Conservation (phyloP, 2,113 vertebrate genomes). For the Ameiurus melas region DNA sequence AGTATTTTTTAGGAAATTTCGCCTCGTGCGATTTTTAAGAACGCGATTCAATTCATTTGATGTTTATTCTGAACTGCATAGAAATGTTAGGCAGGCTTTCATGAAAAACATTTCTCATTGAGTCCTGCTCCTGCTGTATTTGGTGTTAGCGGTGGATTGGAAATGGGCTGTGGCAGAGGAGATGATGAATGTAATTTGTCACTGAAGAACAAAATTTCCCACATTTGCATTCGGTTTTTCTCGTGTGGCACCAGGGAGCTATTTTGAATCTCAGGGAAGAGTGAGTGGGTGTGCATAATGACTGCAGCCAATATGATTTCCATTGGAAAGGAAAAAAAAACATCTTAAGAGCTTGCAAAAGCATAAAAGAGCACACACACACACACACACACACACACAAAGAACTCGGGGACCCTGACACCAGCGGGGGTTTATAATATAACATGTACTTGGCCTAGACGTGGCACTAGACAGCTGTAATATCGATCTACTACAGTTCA, state of each 20-base stretch:
- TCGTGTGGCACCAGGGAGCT: slow-evolving; percentile 15
- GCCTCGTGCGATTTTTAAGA: background rate
- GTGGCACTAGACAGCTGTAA: background rate
- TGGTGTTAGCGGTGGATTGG: background rate
- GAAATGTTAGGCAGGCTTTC: background rate
- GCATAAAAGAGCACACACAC: background rate
- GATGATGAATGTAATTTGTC: slow-evolving; percentile 32
- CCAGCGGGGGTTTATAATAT: background rate
- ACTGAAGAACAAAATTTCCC: slow-evolving; percentile 20
- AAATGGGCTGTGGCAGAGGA: background rate
- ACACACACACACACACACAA: background rate
- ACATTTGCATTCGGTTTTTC: background rate
- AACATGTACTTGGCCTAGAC: background rate
- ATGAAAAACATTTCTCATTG: too few relatives aligned
- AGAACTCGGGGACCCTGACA: background rate
- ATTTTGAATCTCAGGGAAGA: slow-evolving; percentile 22
- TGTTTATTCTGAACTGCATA: background rate
- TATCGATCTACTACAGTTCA: background rate
- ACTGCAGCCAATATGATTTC: slow-evolving; percentile 3
- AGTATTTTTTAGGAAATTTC: background rate
- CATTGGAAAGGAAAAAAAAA: background rate
- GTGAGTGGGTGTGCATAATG: background rate
- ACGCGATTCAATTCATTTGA: background rate
- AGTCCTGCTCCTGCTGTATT: background rate
- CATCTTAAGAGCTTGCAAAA: background rate